These are phyloP conservation scores for Progne subis DNA, from an alignment of 2,113 vertebrate genomes.

Conservation along the genomic window DNA sequence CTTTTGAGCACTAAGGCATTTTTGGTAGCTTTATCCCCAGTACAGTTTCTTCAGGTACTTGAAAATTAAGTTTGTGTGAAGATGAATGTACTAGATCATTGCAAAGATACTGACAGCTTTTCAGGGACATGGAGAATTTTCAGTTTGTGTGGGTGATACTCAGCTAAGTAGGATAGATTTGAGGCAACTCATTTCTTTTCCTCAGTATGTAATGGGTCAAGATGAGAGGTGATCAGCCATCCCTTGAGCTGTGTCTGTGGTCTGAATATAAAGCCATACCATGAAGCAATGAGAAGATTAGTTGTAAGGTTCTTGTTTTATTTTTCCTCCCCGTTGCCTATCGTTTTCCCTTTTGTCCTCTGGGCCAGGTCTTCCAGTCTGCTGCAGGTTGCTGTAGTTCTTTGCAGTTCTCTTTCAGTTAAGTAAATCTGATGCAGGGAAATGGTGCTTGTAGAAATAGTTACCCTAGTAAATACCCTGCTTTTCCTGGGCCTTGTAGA, in stretches of 20 bases:
- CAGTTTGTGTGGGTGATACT: not conserved
- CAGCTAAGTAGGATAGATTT: not conserved
- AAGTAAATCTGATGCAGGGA: not conserved
- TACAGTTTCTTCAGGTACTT: not conserved
- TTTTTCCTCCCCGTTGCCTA: not conserved
- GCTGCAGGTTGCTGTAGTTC: not conserved
- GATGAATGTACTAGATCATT: not conserved
- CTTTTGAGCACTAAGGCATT: not conserved
- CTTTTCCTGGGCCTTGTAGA: not conserved
- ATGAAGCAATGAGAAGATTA: not conserved
- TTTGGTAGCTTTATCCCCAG: not conserved
- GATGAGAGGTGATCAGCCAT: not conserved
- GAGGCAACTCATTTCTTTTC: not conserved
- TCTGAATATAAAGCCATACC: not conserved
- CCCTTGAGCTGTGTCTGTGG: not conserved
- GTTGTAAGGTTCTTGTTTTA: not conserved
- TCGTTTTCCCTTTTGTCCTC: not conserved
- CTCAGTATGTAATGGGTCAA: not conserved
- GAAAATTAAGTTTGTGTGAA: not conserved
- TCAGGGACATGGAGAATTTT: not conserved
- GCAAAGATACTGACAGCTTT: not conserved
- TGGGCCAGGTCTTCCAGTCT: not conserved
- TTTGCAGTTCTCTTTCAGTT: not conserved
- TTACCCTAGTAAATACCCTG: not conserved
- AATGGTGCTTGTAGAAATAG: not conserved